Base-by-base conservation (phyloP, 2,113 vertebrate genomes). In the Sminthopsis crassicaudata region DNA sequence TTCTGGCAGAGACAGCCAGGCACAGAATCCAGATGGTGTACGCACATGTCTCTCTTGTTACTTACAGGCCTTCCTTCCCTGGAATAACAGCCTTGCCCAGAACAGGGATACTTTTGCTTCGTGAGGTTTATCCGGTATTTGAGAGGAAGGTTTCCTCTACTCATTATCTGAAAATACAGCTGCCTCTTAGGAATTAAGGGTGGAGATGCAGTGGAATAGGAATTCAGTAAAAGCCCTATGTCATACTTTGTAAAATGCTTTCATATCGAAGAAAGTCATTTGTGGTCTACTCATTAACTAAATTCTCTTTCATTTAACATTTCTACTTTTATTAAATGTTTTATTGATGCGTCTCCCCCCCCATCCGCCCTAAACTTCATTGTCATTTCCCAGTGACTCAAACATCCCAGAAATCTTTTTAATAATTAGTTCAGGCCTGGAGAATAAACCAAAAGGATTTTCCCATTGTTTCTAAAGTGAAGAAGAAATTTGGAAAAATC, bases 271-370 rank as follows among this genome's bases (percentile, higher is more conserved):
- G 60, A 60, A 60, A n/a, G 60, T n/a, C 36, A 76, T n/a, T 76
- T 76, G 36, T 76, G 60, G 60, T 36, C 60, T 16, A 19, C 36
- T n/a, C 30, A 76, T 76, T 36, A 76, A 76, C 19, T 36, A 76
- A 36, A 67, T 67, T 67, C 60, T 67, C 60, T 76, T n/a, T 76
- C 60, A 76, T 19, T 76, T 76, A n/a, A 76, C 36, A 76, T n/a
- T 76, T n/a, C 60, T 76, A n/a, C 60, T 76, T 76, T 76, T 76
- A 76, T 76, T 76, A 76, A n/a, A n/a, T 67, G 60, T n/a, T 76
- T 76, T 76, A 76, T 76, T 76, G 36, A 76, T n/a, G 30, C 36
- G 3, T 4, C 48, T 14, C 16, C 4, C 60, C 14, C 4, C 1
- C 54, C 4, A 5, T 1, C 54, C 23, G 22, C 57, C 3, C n/a